Evolutionary conservation across 2,797 vertebrate species (phyloP), one percentile per base, ranked within the genome.

Genomic region (Pipistrellus nathusii): DNA sequence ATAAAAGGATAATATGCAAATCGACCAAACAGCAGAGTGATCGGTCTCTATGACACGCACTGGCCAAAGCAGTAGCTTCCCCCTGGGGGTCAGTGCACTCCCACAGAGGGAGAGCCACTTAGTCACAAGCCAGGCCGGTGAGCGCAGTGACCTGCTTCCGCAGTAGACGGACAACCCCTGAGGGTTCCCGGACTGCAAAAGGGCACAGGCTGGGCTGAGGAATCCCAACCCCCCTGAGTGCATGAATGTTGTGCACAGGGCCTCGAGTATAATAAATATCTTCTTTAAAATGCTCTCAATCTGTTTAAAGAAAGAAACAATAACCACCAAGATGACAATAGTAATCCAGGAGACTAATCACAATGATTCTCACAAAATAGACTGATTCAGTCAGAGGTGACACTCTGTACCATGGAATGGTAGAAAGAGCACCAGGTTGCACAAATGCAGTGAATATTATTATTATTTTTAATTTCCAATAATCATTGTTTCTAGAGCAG

Each of bases 241-340:
- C 59, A 62, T 62, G 27, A 30, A 30, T 30, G 59, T 62, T 6
- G 27, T 62, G 27, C 27, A 62, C 59, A 14, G 13, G 27, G 59
- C 59, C 32, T 57, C 32, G 72, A 53, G 18, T 51, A 8, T 59
- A 84, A 80, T 81, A 17, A 82, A 51, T 32, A 73, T 17, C 66
- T 93, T 23, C 68, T 85, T 94, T 6, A 44, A 46, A 76, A 59
- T 78, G 2, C 23, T 88, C 73, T 27, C 15, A 15, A 7, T 53
- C 38, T 88, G 32, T 85, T 90, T 81, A 57, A 55, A 93, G 84
- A 77, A 62, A 2, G 3, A 78, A 88, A 83, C 21, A 81, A 7
- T 23, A 93, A 68, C 53, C 2, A 83, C 25, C 27, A 32, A 85
- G 44, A 89, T 32, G 4, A 86, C 78, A 92, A 71, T 14, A 35